Evolutionary conservation across 2,113 vertebrate genomes (phyloP).

Genomic region (Maccullochella peelii): DNA sequence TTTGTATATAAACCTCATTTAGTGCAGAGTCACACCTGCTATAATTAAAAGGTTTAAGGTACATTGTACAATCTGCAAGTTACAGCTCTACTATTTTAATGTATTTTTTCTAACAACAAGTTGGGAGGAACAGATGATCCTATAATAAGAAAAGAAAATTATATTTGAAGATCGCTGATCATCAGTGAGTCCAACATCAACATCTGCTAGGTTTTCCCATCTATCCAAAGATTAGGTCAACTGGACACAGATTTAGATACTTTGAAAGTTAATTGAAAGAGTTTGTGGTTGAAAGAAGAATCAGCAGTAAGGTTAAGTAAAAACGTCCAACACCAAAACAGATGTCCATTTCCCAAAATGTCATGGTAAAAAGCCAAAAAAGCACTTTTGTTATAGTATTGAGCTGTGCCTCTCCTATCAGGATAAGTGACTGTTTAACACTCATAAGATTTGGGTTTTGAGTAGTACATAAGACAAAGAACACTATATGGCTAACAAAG

Average conservation of each 20-base stretch:
- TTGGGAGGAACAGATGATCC: neutral
- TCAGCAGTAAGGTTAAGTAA: neutral
- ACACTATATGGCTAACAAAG: neutral
- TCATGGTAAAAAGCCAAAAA: neutral
- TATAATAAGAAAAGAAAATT: slow-evolving; percentile 1
- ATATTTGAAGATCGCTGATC: neutral
- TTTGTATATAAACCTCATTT: neutral
- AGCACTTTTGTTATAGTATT: neutral
- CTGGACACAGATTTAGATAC: neutral
- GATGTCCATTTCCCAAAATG: neutral
- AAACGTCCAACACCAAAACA: neutral
- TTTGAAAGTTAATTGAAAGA: neutral
- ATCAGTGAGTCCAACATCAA: neutral
- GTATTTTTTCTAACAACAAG: neutral
- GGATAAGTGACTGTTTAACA: neutral
- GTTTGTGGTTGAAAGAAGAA: neutral
- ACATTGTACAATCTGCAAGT: neutral
- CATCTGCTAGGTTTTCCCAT: neutral
- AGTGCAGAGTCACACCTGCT: neutral
- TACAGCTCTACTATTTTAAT: slow-evolving; percentile 1
- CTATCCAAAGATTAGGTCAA: neutral
- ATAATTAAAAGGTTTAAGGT: slow-evolving; percentile 5
- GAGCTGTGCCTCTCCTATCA: neutral
- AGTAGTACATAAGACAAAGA: neutral
- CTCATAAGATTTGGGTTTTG: neutral